Evolutionary conservation across 2,113 vertebrate genomes (phyloP), one percentile per base, ranked within the genome.

Genomic region (Sinocyclocheilus maitianheensis): DNA sequence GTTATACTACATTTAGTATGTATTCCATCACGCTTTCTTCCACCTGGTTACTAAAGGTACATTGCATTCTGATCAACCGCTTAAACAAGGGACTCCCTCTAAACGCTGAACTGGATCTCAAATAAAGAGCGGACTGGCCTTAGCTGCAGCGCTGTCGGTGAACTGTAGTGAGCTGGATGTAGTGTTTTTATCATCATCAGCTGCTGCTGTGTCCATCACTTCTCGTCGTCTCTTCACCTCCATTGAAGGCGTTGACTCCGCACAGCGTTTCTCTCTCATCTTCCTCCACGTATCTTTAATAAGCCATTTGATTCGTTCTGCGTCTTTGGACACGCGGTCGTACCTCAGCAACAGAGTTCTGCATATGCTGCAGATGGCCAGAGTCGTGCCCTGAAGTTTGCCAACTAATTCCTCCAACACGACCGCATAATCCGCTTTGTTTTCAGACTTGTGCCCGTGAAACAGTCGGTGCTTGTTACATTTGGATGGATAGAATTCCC

Each of bases 311-410:
- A 48, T 24, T 48, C 79, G 18, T 18, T 65, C 60, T 20, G 40
- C 40, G 4, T 81, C 78, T 81, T 65, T 81, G 37, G 60, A 65
- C 43, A 81, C 78, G 7, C 58, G 78, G 5, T 65, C 58, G 40
- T 81, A 81, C 18, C 77, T 79, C 34, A 79, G 13, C 8, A 62
- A 3, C 20, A 79, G 77, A 62, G 77, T 62, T 40, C 77, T 79
- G 20, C 77, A 79, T 6, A 7, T 9, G 34, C 55, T 3, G 53
- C 77, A 79, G 34, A 79, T 10, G 60, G 60, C 58, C 22, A 48
- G 60, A 24, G 78, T 65, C 78, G 78, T 65, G n/a, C 48, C 58
- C 13, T 46, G n/a, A 81, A 81, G 8, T 81, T 81, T 81, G 78
- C 58, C 78, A 65, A 81, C 78, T 16, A 81, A 81, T 48, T 65